These are phyloP conservation scores for Irena cyanogastra DNA, from an alignment of 2,113 vertebrate genomes.

Conservation along the genomic window DNA sequence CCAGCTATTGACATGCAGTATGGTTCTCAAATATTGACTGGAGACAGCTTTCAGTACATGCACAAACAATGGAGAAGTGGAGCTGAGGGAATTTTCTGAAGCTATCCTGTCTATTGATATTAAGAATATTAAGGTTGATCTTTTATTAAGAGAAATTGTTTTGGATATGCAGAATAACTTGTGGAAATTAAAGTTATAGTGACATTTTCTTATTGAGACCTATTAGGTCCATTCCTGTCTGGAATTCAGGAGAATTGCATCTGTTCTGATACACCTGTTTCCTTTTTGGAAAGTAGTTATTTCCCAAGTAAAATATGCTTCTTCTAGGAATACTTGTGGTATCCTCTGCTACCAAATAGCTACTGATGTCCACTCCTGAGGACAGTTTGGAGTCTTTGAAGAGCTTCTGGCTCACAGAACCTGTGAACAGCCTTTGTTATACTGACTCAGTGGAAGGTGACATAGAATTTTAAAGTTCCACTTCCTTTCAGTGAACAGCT, in stretches of 20 bases:
- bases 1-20: background rate
- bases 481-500: conserved; percentile 70
- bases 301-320: background rate
- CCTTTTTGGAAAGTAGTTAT: background rate
- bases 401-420: conserved; percentile 45
- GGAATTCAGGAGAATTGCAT: background rate
- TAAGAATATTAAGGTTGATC: background rate
- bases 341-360: background rate
- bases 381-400: conserved; percentile 38
- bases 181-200: background rate
- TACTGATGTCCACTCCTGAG: background rate
- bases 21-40: background rate
- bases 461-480: conserved; percentile 67
- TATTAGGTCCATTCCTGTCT: background rate
- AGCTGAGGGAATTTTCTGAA: background rate
- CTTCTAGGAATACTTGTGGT: background rate
- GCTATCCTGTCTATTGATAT: background rate
- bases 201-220: background rate
- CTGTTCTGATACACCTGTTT: background rate
- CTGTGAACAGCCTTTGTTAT: conserved; percentile 41
- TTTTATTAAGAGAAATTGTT: background rate
- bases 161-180: background rate
- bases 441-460: conserved; percentile 59
- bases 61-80: background rate
- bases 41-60: background rate